phyloP scores from a whole-genome alignment of 2,888 invertebrate genomes.

The Lysandra bellargus region DNA sequence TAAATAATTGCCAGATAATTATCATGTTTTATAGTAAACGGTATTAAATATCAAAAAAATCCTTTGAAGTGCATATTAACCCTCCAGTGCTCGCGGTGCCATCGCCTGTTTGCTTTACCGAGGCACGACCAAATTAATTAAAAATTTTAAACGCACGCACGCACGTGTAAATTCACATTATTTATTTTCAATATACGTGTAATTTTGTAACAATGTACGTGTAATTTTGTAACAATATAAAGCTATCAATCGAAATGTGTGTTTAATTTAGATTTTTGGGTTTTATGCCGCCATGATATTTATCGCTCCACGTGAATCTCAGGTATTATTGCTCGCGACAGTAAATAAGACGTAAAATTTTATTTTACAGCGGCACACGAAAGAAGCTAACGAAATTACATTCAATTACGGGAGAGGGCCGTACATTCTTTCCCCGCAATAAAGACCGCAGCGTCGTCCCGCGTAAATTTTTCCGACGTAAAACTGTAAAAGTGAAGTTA shows the following conservation, averaged over 20 bases:
- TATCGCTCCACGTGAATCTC: slow-evolving; percentile 48
- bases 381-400: slow-evolving; percentile 79
- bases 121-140: slow-evolving; percentile 56
- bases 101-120: slow-evolving; percentile 40
- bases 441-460: slow-evolving; percentile 68
- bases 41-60: not conserved
- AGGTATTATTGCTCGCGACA: slow-evolving; percentile 69
- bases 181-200: not conserved
- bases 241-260: not conserved
- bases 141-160: slow-evolving; percentile 51
- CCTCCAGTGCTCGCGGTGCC: not conserved
- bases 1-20: not conserved
- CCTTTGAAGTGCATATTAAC: slow-evolving; percentile 10
- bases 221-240: not conserved
- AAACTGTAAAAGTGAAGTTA: slow-evolving; percentile 79
- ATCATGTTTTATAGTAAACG: not conserved
- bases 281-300: slow-evolving; percentile 31
- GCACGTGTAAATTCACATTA: slow-evolving; percentile 27
- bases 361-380: slow-evolving; percentile 77
- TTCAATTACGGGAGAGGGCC: slow-evolving; percentile 73
- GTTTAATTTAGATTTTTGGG: slow-evolving; percentile 2
- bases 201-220: too few species aligned
- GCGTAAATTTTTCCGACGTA: slow-evolving; percentile 80
- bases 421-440: slow-evolving; percentile 71
- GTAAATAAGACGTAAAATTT: slow-evolving; percentile 79